These are phyloP conservation scores for Aphelenchoides bicaudatus DNA, from an alignment of 2,888 invertebrate species.

Conservation along the genomic window DNA sequence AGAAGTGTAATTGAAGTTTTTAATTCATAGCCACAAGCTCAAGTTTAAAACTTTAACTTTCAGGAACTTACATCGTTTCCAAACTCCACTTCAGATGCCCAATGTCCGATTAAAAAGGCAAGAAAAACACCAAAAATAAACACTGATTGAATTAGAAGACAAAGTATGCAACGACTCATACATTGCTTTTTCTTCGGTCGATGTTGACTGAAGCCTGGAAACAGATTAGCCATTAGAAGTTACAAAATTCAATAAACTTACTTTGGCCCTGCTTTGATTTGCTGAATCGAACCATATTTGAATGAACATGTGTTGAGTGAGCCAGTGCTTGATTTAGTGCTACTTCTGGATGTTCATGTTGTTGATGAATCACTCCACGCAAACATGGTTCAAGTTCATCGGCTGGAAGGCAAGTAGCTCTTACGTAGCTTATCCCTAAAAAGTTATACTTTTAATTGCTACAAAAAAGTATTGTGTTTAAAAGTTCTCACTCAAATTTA, in stretches of 20 bases:
- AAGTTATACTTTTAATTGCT: background rate
- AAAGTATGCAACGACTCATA: slow-evolving; percentile 38
- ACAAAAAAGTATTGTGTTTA: too few relatives aligned
- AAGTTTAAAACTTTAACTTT: background rate
- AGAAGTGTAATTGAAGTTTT: too few relatives aligned
- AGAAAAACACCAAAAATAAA: slow-evolving; percentile 47
- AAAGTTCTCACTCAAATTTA: too few relatives aligned
- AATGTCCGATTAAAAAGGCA: slow-evolving; percentile 50
- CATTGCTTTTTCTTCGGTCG: slow-evolving; percentile 22
- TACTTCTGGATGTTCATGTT: too few relatives aligned
- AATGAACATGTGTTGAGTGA: too few relatives aligned
- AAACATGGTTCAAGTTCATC: slow-evolving; percentile 37
- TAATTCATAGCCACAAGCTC: too few relatives aligned
- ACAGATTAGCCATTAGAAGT: too few relatives aligned
- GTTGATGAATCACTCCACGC: slow-evolving; percentile 14
- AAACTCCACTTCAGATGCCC: slow-evolving; percentile 39
- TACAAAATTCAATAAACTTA: background rate
- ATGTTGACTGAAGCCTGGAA: too few relatives aligned
- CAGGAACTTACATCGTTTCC: slow-evolving; percentile 27
- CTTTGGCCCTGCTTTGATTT: background rate
- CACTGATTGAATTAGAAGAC: slow-evolving; percentile 44
- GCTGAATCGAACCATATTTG: background rate
- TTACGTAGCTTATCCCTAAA: slow-evolving; percentile 13
- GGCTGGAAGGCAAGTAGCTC: slow-evolving; percentile 20
- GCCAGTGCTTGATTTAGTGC: too few relatives aligned